Percentiles rank a stretch among this genome's conserved stretches.
These are phyloP conservation scores for Syrista parreyssii DNA, from an alignment of 2,888 invertebrate genomes.

Conservation along the genomic window DNA sequence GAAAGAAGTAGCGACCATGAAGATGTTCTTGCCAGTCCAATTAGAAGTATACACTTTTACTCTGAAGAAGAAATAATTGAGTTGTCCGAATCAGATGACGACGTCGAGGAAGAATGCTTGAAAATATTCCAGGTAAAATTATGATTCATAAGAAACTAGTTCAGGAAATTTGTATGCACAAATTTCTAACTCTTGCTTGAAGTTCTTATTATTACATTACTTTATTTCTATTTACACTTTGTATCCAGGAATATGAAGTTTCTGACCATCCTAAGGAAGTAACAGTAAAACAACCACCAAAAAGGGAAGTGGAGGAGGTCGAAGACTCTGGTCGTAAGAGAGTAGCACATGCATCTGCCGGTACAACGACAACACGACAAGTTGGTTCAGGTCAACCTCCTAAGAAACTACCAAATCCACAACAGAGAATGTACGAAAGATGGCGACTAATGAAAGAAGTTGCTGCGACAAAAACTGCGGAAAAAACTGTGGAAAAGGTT, in stretches of 20 bases:
- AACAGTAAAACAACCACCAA: conserved; percentile 38
- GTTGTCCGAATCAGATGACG: conserved; percentile 73
- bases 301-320: conserved; percentile 43
- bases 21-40: conserved; percentile 40
- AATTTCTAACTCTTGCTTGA: neutral
- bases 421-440: conserved; percentile 59
- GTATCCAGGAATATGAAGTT: conserved; percentile 58
- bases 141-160: neutral
- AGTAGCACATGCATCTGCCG: conserved; percentile 74
- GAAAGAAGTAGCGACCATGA: conserved; percentile 40
- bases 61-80: conserved; percentile 60
- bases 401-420: conserved; percentile 51
- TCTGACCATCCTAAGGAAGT: conserved; percentile 51
- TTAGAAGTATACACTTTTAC: conserved; percentile 32
- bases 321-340: conserved; percentile 72
- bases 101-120: conserved; percentile 85
- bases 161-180: neutral
- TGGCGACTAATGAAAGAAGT: conserved; percentile 57
- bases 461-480: conserved; percentile 48
- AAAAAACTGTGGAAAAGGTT: conserved; percentile 31
- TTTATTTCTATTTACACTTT: conserved; percentile 12
- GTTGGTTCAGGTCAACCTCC: conserved; percentile 44
- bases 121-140: conserved; percentile 82
- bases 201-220: conserved; percentile 6
- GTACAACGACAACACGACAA: conserved; percentile 39